These are phyloP conservation scores for Mamestra brassicae DNA, from an alignment of 2,888 invertebrate species.

Conservation along the genomic window DNA sequence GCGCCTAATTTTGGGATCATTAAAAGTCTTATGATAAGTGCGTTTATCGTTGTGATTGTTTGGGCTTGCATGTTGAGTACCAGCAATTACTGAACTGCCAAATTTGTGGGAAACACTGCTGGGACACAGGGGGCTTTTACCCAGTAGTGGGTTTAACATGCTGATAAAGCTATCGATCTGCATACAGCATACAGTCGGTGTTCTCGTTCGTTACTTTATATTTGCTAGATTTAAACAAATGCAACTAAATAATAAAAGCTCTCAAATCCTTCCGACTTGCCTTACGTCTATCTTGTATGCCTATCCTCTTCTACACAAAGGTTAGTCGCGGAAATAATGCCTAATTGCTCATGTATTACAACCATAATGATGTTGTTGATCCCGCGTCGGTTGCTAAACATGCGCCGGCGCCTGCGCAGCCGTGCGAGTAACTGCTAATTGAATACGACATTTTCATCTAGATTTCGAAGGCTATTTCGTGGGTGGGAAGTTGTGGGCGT, in stretches of 20 bases:
- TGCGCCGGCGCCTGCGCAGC: slow-evolving; percentile 48
- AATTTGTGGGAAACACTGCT: no score
- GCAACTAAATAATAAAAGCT: slow-evolving; percentile 4
- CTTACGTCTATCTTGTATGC: slow-evolving; percentile 21
- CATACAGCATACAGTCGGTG: no score
- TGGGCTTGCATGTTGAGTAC: not conserved
- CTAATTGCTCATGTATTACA: slow-evolving; percentile 59
- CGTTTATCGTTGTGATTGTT: slow-evolving; percentile 19
- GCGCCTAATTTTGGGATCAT: slow-evolving; percentile 53
- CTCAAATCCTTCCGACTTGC: not conserved
- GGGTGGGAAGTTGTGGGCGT: slow-evolving; percentile 29
- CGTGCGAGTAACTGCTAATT: slow-evolving; percentile 39
- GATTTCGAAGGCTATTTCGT: slow-evolving; percentile 32
- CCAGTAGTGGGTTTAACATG: no score
- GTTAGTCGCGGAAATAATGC: slow-evolving; percentile 46
- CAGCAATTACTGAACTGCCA: not conserved
- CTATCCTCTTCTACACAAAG: slow-evolving; percentile 29
- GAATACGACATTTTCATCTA: slow-evolving; percentile 50
- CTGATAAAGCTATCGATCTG: no score
- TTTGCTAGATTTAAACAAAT: slow-evolving; percentile 1
- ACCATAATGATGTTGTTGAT: slow-evolving; percentile 57
- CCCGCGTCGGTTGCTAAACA: slow-evolving; percentile 52
- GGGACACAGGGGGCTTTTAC: no score
- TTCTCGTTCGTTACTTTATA: no score
- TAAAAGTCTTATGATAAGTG: slow-evolving; percentile 54